These are phyloP conservation scores for Polyergus mexicanus DNA, from an alignment of 1,140 invertebrate genomes.

Conservation along the genomic window DNA sequence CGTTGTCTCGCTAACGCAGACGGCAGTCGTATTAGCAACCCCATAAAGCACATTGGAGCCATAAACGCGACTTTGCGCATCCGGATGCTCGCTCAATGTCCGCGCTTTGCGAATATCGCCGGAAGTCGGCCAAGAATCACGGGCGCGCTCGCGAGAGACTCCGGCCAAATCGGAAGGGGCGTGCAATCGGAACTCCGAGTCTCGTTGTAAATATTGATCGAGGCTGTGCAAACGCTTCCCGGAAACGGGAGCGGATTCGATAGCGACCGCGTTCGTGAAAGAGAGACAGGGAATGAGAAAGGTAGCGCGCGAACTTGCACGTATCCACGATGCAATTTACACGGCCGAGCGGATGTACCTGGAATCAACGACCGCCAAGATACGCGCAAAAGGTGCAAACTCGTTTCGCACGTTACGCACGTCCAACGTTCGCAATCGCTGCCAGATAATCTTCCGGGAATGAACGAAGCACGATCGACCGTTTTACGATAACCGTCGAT, in stretches of 20 bases:
- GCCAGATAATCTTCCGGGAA: constrained; percentile 72
- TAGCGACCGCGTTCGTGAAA: constrained; percentile 15
- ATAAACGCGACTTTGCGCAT: constrained; percentile 52
- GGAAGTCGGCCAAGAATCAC: constrained; percentile 62
- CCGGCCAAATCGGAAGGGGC: constrained; percentile 58
- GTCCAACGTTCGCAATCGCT: constrained; percentile 63
- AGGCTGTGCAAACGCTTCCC: constrained; percentile 52
- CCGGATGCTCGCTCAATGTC: constrained; percentile 61
- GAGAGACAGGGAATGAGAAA: not conserved
- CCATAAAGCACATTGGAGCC: constrained; percentile 52
- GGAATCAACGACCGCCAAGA: constrained; percentile 57
- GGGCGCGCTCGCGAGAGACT: constrained; percentile 36
- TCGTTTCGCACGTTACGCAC: constrained; percentile 65
- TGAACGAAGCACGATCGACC: constrained; percentile 42
- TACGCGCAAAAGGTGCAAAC: constrained; percentile 45
- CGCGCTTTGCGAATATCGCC: constrained; percentile 57
- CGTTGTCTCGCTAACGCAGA: not conserved
- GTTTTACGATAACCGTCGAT: constrained; percentile 19
- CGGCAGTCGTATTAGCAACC: constrained; percentile 26
- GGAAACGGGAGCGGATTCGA: constrained; percentile 61
- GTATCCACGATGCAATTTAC: constrained; percentile 41
- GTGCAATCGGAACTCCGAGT: constrained; percentile 58
- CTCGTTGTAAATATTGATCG: constrained; percentile 69
- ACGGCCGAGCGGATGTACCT: constrained; percentile 61
- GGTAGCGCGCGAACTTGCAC: constrained; percentile 34